Evolutionary conservation across 2,113 vertebrate species (phyloP).

Genomic region (Falcunculus frontatus): DNA sequence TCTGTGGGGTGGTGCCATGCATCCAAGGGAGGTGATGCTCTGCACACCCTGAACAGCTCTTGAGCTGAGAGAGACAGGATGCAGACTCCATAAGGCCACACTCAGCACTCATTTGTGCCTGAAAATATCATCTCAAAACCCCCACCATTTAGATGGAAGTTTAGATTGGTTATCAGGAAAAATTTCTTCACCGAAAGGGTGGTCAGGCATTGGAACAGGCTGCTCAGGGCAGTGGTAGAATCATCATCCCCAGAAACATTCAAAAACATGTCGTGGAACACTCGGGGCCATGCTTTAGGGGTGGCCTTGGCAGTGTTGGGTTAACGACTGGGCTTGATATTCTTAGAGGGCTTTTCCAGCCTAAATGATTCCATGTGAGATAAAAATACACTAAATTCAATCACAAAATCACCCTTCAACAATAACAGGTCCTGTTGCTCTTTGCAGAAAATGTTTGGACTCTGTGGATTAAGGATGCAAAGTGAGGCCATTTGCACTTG

Average conservation of each 20-base stretch:
- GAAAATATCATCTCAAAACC: neutral
- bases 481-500: neutral
- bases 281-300: neutral
- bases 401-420: neutral
- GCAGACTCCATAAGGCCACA: neutral
- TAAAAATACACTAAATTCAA: neutral
- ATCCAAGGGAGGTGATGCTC: fast-evolving
- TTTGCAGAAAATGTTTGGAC: neutral
- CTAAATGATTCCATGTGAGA: too few relatives aligned
- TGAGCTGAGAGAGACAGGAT: fast-evolving
- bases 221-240: neutral
- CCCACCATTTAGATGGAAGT: neutral
- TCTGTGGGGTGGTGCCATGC: fast-evolving
- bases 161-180: too few relatives aligned
- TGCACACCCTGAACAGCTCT: neutral
- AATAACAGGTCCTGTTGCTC: neutral
- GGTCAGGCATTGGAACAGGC: neutral
- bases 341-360: neutral
- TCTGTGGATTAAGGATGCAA: neutral
- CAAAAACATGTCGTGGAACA: neutral
- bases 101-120: neutral
- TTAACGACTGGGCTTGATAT: neutral
- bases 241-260: too few relatives aligned
- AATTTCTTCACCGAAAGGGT: neutral
- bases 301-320: neutral